These are phyloP conservation scores for Onychorhynchus coronatus DNA, from an alignment of 2,113 vertebrate species.

Conservation along the genomic window DNA sequence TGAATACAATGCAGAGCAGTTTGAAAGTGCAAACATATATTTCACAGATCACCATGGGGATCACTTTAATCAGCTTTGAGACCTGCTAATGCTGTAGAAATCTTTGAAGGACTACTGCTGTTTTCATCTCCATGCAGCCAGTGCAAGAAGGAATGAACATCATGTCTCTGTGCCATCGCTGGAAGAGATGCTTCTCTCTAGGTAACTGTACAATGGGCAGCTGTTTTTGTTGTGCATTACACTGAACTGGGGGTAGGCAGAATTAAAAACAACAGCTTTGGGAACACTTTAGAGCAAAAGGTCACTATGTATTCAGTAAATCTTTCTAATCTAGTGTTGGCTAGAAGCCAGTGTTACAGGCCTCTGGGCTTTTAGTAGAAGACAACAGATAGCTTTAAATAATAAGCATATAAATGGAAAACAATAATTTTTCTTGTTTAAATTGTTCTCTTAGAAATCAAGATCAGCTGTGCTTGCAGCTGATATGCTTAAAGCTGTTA, in stretches of 20 bases:
- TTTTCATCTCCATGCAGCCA: not conserved
- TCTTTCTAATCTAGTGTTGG: constrained; percentile 4
- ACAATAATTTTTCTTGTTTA: not conserved
- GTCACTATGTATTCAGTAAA: not conserved
- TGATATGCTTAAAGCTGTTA: constrained; percentile 23
- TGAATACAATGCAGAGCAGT: not conserved
- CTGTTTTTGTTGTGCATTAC: not conserved
- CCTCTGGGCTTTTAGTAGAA: not conserved
- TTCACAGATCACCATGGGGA: constrained; percentile 65
- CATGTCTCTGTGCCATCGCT: constrained; percentile 11
- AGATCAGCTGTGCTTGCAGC: constrained; percentile 45
- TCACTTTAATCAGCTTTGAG: constrained; percentile 67
- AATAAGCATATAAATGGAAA: not conserved
- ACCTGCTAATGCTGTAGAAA: constrained; percentile 56
- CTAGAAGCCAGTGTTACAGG: not conserved
- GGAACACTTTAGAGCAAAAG: constrained; percentile 2
- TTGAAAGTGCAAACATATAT: constrained; percentile 54
- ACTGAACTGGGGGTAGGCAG: not conserved
- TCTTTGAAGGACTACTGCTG: constrained; percentile 1
- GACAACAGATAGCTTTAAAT: not conserved
- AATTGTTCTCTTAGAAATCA: constrained; percentile 42
- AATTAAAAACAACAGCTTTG: not conserved
- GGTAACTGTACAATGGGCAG: constrained; percentile 51
- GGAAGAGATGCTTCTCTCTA: constrained; percentile 60
- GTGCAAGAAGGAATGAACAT: not conserved